Evolutionary conservation across 2,888 invertebrate species (phyloP), one percentile per base, ranked within the genome.

Genomic region (Drepana falcataria): DNA sequence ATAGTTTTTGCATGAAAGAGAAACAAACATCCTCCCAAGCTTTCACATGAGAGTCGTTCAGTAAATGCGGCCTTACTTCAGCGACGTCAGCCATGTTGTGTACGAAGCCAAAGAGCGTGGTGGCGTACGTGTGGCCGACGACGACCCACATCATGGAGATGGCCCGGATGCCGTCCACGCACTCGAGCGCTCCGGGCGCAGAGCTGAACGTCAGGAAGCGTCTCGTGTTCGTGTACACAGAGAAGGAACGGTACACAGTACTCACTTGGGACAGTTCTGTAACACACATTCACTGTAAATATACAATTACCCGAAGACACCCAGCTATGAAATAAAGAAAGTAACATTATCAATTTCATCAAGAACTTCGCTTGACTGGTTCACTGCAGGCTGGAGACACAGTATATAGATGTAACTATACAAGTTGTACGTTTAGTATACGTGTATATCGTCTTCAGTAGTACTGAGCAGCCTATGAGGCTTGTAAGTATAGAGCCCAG

Each of bases 121-220:
- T 63, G 2, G 71, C 49, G 61, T 78, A 86, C 2, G 79, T 79
- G 54, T 92, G 92, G 0, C 86, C 87, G 0, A 85, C 65, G 1
- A 91, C 69, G 34, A 92, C 83, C 91, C 91, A 91, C 59, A 88
- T 59, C 83, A 90, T 88, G 37, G 88, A 88, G 9, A 91, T 72
- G 1, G 82, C 73, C 59, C 88, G 71, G 47, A 91, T 78, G 2
- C 91, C 91, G 55, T 89, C 83, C 2, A 91, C 67, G 62, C 91
- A 91, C 49, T 84, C 79, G 40, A 91, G 59, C 0, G 86, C 71
- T 2, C 79, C 81, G 3, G 80, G 69, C 0, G 49, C 44, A 1
- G 73, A 65, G 44, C 73, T 79, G 59, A 85, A 82, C 0, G 73
- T 71, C 4, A 91, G 64, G 49, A 90, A 71, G 1, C 85, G 79